Evolutionary conservation across 2,888 invertebrate genomes (phyloP).

Genomic region (Drosophila birchii): DNA sequence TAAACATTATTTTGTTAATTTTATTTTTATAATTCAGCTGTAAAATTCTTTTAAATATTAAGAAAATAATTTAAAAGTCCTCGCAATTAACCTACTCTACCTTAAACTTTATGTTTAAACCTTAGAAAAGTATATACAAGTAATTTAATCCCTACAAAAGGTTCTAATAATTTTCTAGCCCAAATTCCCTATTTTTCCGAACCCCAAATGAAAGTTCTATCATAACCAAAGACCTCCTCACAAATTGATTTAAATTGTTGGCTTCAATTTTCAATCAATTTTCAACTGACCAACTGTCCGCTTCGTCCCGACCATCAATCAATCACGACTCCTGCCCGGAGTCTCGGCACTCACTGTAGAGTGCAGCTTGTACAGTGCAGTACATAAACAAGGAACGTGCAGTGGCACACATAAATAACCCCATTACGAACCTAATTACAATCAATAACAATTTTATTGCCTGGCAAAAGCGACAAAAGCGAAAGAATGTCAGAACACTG

Average conservation of each 20-base stretch:
- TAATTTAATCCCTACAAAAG: too few species aligned
- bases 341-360: constrained; percentile 32
- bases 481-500: constrained; percentile 36
- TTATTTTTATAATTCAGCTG: too few species aligned
- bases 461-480: constrained; percentile 35
- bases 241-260: constrained; percentile 38
- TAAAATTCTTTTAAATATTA: background rate
- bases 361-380: constrained; percentile 51
- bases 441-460: constrained; percentile 74
- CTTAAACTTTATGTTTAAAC: too few species aligned
- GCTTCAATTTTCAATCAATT: constrained; percentile 53
- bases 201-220: background rate
- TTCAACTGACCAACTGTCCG: constrained; percentile 27
- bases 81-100: too few species aligned
- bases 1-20: too few species aligned
- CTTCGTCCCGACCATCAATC: constrained; percentile 54
- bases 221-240: background rate
- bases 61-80: background rate
- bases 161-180: too few species aligned
- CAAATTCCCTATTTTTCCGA: too few species aligned
- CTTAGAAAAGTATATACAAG: too few species aligned
- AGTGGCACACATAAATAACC: constrained; percentile 70
- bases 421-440: constrained; percentile 73
- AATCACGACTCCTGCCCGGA: constrained; percentile 56
- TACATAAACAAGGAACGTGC: constrained; percentile 51